A percentile compares a stretch with the other conserved stretches of the same genome.
Conservation (phyloP, 2,797 vertebrate species). For the Microctenopoma lineatum region DNA sequence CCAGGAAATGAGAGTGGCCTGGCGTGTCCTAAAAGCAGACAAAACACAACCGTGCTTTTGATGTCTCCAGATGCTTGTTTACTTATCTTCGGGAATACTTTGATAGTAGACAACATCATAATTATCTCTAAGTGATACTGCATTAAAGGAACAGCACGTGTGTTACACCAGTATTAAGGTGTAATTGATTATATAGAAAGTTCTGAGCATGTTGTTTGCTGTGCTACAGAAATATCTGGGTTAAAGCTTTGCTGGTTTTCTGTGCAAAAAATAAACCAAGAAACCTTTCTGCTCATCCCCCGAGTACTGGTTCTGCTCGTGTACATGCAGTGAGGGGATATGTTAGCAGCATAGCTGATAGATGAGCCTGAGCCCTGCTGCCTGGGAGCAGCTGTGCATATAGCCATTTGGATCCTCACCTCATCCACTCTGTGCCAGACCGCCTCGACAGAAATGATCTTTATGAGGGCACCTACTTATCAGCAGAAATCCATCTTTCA, state of each 20-base stretch:
- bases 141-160: not conserved
- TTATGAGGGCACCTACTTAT: constrained; percentile 58
- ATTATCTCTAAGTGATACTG: constrained; percentile 4
- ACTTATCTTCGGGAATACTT: constrained; percentile 1
- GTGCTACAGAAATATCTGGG: not conserved
- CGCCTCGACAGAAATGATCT: constrained; percentile 58
- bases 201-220: not conserved
- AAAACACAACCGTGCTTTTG: constrained; percentile 20
- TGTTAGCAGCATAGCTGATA: constrained; percentile 52
- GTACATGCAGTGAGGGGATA: constrained; percentile 23
- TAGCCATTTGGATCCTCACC: constrained; percentile 68
- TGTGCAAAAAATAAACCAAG: not conserved
- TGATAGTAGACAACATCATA: not conserved
- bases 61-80: constrained; percentile 24
- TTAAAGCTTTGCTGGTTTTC: constrained; percentile 10
- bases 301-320: constrained; percentile 30
- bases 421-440: constrained; percentile 69
- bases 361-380: constrained; percentile 60
- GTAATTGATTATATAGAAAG: not conserved
- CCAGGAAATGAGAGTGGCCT: constrained; percentile 56
- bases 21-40: constrained; percentile 24
- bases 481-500: constrained; percentile 63
- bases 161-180: not conserved
- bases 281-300: constrained; percentile 7
- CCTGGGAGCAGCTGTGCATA: constrained; percentile 70